These are phyloP conservation scores for Castor canadensis DNA, from an alignment of 2,113 vertebrate genomes.

Conservation along the genomic window DNA sequence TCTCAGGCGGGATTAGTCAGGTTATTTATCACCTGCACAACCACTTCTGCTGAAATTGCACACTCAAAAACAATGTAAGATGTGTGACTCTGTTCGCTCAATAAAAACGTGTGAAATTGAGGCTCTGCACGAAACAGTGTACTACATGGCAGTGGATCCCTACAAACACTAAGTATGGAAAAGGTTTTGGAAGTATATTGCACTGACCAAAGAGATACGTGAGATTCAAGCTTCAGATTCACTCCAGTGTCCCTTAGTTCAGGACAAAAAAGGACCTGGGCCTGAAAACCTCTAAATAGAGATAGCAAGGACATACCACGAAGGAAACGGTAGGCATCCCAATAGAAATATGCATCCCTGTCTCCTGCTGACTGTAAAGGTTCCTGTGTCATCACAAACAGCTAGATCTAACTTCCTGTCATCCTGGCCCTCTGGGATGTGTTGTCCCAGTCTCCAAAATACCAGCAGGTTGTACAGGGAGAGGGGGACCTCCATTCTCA, in stretches of 20 bases:
- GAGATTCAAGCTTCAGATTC: neutral
- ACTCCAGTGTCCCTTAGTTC: neutral
- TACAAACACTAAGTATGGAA: neutral
- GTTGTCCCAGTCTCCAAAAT: neutral
- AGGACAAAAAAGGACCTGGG: neutral
- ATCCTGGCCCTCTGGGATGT: neutral
- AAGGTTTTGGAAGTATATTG: neutral
- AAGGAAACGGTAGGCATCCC: neutral
- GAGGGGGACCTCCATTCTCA: neutral
- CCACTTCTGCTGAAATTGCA: neutral
- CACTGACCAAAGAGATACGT: neutral
- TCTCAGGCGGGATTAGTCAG: neutral
- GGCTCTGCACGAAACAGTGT: neutral
- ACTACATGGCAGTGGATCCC: neutral
- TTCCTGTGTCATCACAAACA: neutral
- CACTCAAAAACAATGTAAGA: neutral
- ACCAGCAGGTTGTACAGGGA: neutral
- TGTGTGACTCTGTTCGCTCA: neutral
- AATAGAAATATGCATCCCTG: neutral
- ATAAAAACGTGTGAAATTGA: neutral
- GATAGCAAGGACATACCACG: neutral
- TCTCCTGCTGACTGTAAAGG: neutral
- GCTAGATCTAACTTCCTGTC: neutral
- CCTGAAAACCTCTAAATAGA: neutral
- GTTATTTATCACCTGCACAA: neutral